Conservation (phyloP, 2,797 vertebrate genomes). For the Artibeus lituratus region DNA sequence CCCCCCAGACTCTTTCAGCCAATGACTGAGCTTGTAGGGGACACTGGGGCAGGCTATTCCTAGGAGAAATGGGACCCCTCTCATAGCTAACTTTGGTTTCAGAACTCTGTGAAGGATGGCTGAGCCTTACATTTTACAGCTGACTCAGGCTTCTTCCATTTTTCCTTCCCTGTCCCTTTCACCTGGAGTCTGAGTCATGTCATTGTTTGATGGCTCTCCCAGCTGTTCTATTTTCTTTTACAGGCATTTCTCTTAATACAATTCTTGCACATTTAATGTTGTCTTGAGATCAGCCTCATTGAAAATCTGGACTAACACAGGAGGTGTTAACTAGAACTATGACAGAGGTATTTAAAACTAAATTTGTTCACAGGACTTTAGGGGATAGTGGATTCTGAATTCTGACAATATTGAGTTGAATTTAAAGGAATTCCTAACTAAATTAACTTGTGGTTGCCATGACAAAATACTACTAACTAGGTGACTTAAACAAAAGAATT, state of each 20-base stretch:
- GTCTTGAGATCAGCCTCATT: neutral
- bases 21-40: neutral
- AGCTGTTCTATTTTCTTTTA: neutral
- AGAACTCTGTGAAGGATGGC: neutral
- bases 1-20: neutral
- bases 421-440: neutral
- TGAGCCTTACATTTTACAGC: neutral
- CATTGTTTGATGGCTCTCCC: neutral
- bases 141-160: neutral
- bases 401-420: neutral
- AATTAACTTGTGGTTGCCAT: neutral
- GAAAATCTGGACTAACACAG: neutral
- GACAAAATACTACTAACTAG: neutral
- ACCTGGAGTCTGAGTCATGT: neutral
- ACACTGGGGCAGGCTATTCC: neutral
- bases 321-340: neutral
- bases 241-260: neutral
- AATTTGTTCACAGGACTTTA: neutral
- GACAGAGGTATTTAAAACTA: neutral
- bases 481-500: neutral
- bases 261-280: neutral
- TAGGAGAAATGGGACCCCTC: neutral
- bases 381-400: neutral
- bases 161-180: neutral
- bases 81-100: neutral